Conservation (phyloP, 2,797 vertebrate genomes). For the Enteromius anoplus region DNA sequence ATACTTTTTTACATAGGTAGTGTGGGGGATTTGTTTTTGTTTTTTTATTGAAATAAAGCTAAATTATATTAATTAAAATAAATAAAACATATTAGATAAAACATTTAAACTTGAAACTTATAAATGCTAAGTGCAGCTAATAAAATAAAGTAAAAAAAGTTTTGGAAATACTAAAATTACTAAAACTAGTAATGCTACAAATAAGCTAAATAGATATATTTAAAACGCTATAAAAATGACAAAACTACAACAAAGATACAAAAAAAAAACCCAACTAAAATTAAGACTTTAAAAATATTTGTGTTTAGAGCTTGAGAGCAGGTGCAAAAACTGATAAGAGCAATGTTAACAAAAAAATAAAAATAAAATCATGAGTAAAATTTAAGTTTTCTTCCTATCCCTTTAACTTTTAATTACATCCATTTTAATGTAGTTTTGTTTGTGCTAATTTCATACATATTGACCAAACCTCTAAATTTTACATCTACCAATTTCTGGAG, state of each 20-base stretch:
- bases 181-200: neutral
- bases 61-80: neutral
- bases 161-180: neutral
- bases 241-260: neutral
- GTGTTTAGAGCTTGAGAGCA: neutral
- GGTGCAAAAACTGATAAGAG: neutral
- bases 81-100: neutral
- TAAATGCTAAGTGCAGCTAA: neutral
- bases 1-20: no score
- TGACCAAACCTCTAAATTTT: neutral
- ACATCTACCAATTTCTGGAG: neutral
- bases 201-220: neutral
- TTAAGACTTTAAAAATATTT: neutral
- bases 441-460: neutral
- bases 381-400: neutral
- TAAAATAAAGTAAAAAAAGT: neutral
- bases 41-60: no score
- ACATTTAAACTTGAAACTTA: neutral
- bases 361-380: neutral
- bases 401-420: neutral
- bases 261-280: neutral
- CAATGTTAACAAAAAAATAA: neutral
- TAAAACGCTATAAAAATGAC: neutral
- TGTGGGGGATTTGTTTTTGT: no score
- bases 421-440: neutral